Evolutionary conservation across 2,113 vertebrate species (phyloP), one percentile per base, ranked within the genome.

Genomic region (Atrichornis clamosus): DNA sequence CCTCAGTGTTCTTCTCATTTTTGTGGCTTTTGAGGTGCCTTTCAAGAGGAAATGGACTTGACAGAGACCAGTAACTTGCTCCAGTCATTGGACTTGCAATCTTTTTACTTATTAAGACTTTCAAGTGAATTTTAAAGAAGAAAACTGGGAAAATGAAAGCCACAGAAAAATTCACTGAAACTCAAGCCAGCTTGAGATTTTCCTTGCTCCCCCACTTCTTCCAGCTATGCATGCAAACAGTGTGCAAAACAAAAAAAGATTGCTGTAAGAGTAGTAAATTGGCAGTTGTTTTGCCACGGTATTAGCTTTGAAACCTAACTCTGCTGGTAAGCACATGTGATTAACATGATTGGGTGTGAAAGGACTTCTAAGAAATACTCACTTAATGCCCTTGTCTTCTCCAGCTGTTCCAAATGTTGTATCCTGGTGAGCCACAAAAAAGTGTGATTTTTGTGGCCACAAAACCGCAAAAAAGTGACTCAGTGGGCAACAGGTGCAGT

Each of bases 1-100:
- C 4, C 26, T 73, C 1, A 1, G 5, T 27, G 8, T 15, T 42
- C 3, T 50, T 46, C 13, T 20, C 1, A 1, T 28, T 81, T n/a
- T 14, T 62, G 46, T 62, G 74, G 16, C 8, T 28, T 81, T n/a
- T 33, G 60, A 49, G 41, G 3, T 81, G 17, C 2, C 7, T 60
- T 62, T 42, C 21, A n/a, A 41, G 60, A 39, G 15, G n/a, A 56
- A 70, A 6, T n/a, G 8, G 46, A 5, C 8, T 32, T 64, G 39
- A 3, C 22, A 5, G 41, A 63, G 47, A n/a, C 18, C 2, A 15
- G 7, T 37, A 23, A 23, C 49, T 44, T 59, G 15, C 17, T 64
- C 6, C 44, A 32, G 35, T 20, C 3, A 4, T 14, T 59, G 39
- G 32, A 0, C 21, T 67, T 39, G 26, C 11, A 17, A 0, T 62